Evolutionary conservation across 2,113 vertebrate genomes (phyloP).

Genomic region (Phalacrocorax aristotelis): DNA sequence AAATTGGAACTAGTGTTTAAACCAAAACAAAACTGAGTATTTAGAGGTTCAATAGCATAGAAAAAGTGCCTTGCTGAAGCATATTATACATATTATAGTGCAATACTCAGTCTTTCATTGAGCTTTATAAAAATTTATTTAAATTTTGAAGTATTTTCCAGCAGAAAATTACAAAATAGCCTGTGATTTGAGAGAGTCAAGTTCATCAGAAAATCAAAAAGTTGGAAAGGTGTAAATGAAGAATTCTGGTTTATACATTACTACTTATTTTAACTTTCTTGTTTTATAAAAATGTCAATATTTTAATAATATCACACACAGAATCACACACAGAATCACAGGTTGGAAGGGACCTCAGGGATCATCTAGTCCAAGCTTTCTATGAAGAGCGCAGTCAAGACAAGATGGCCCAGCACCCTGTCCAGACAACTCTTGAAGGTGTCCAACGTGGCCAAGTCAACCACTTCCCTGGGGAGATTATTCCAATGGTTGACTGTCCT

Average conservation of each 20-base stretch:
- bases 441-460: no score
- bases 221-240: background rate
- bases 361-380: no score
- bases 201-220: background rate
- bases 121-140: background rate
- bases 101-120: background rate
- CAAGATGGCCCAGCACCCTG: no score
- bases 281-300: background rate
- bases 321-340: no score
- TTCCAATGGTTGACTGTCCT: no score
- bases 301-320: background rate
- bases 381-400: no score
- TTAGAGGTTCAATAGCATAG: background rate
- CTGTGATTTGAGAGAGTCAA: background rate
- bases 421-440: no score
- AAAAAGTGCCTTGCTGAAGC: background rate
- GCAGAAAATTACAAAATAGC: background rate
- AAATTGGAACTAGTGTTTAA: conserved; percentile 51
- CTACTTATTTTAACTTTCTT: background rate
- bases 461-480: no score
- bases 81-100: background rate
- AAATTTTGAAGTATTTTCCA: background rate
- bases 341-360: no score
- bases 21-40: conserved; percentile 39
- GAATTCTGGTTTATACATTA: background rate